Percentiles rank a stretch among this genome's conserved stretches.
Evolutionary conservation across 1,140 invertebrate genomes (phyloP).

Genomic region (Sweltsa coloradensis): DNA sequence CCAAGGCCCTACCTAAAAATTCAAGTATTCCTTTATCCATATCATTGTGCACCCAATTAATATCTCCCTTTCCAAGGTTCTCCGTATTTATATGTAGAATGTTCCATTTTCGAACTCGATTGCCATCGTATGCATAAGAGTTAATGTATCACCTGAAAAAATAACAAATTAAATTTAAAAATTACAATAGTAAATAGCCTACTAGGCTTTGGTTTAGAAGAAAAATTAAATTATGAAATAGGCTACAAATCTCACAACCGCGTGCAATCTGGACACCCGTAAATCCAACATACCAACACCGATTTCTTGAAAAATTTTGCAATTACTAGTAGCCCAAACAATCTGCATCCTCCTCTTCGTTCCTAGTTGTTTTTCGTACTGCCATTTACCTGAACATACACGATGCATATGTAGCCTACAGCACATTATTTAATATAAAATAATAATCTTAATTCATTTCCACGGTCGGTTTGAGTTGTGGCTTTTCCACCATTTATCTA

Average conservation of each 20-base stretch:
- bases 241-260: no score
- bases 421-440: no score
- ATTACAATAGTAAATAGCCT: no score
- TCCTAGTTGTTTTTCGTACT: constrained; percentile 74
- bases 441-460: no score
- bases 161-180: no score
- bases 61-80: constrained; percentile 68
- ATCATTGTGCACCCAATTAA: constrained; percentile 67
- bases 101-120: constrained; percentile 70
- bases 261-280: no score
- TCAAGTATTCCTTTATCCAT: constrained; percentile 47
- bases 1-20: constrained; percentile 24
- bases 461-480: no score
- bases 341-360: constrained; percentile 82
- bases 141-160: constrained; percentile 51
- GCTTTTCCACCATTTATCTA: no score
- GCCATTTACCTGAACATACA: constrained; percentile 67
- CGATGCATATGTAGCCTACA: no score
- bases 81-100: constrained; percentile 62
- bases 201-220: no score
- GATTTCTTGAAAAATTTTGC: constrained; percentile 63
- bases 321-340: constrained; percentile 63
- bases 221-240: no score
- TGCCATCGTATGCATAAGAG: constrained; percentile 76
- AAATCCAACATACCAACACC: constrained; percentile 52